Base-by-base conservation (phyloP, 2,797 vertebrate species). In the Rhinichthys osculus region DNA sequence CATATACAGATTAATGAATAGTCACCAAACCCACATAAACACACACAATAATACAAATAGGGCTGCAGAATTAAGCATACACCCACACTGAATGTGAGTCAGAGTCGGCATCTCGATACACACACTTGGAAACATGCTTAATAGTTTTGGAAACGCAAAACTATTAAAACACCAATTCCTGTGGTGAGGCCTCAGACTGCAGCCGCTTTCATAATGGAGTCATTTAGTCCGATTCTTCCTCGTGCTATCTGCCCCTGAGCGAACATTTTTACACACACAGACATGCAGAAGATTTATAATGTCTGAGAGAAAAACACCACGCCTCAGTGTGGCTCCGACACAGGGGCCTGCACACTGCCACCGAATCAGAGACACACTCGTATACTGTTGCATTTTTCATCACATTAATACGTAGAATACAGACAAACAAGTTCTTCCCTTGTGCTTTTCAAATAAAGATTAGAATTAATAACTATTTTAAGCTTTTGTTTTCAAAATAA, bases 131-230 rank as follows among this genome's bases (percentile, higher is more conserved):
- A 87, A 89, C 85, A 86, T 44, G 82, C 88, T 89, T 89, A 90
- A 81, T 67, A 66, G 78, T 73, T 81, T 80, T 81, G 78, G 78
- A 85, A 89, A 88, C 86, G 87, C 87, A 85, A 88, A 92, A 89
- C 92, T 90, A 90, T 89, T 90, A 89, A 87, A 90, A 87, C 86
- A 87, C 83, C 86, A 89, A 91, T 92, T 91, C 90, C 90, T 92
- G 92, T 87, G 92, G 91, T 86, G 84, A 87, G 62, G 87, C 87
- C 89, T 90, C 77, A 85, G 88, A 87, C 88, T 88, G 88, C 83
- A 88, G 86, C 44, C 89, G 82, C 87, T 92, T 91, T 91, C 88
- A 91, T 90, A 91, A 92, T 87, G 87, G 85, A 91, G 83, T 87
- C 87, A 89, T 90, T 91, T 87, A 88, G 87, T 87, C 82, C 19